Evolutionary conservation across 2,888 invertebrate genomes (phyloP).

Genomic region (Phyllotreta striolata): DNA sequence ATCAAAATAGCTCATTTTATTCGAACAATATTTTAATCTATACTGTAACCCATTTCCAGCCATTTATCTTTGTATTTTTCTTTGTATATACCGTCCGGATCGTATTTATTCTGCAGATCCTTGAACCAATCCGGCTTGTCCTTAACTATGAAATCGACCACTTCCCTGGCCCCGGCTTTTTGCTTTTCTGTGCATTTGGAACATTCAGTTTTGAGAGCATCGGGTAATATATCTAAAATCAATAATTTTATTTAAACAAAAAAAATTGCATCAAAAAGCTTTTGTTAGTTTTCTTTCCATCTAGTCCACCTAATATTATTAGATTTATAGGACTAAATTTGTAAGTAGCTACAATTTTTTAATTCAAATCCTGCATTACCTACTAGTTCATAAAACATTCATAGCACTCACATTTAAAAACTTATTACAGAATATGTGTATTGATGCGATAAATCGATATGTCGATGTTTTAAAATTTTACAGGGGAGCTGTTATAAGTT

Average conservation of each 20-base stretch:
- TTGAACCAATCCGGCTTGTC: constrained; percentile 71
- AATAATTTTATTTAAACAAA: background rate
- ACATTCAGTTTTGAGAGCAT: constrained; percentile 74
- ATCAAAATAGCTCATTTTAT: too few species aligned
- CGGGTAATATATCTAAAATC: constrained; percentile 68
- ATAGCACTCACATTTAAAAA: too few species aligned
- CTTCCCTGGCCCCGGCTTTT: constrained; percentile 67
- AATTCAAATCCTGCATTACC: too few species aligned
- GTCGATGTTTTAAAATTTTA: too few species aligned
- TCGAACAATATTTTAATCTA: constrained; percentile 2
- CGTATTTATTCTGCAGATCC: constrained; percentile 71
- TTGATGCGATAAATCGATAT: too few species aligned
- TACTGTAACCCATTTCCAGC: constrained; percentile 16
- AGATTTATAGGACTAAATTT: too few species aligned
- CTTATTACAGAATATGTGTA: too few species aligned
- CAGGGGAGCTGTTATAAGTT: too few species aligned
- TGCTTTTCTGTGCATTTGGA: constrained; percentile 73
- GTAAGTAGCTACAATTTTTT: too few species aligned
- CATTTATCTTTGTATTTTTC: constrained; percentile 28
- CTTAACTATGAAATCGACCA: constrained; percentile 71
- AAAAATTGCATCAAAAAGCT: background rate
- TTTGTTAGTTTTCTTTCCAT: background rate
- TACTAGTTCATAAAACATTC: too few species aligned
- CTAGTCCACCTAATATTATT: too few species aligned
- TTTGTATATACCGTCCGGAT: constrained; percentile 69